phyloP scores from a whole-genome alignment of 2,797 vertebrate genomes.

The Falco columbarius region DNA sequence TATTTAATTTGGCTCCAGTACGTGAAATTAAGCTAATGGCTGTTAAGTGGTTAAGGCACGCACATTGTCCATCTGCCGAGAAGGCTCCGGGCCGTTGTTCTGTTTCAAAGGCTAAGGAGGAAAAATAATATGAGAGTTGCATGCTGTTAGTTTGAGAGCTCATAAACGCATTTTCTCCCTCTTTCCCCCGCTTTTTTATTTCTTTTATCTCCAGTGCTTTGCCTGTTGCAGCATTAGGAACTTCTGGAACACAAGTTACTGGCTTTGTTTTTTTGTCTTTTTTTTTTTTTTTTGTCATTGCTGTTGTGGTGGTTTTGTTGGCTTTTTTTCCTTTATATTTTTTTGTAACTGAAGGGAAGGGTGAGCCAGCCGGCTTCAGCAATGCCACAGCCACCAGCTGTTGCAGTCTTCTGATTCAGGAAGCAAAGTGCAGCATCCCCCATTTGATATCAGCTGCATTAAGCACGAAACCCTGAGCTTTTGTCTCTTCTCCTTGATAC shows the following conservation, averaged over 20 bases:
- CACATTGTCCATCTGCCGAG: conserved; percentile 81
- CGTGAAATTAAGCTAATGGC: conserved; percentile 82
- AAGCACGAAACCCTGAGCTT: neutral
- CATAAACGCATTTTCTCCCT: conserved; percentile 67
- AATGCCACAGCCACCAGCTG: conserved; percentile 51
- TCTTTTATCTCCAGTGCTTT: conserved; percentile 61
- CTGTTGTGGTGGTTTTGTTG: neutral
- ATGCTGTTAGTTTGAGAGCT: conserved; percentile 72
- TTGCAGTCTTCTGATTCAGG: neutral
- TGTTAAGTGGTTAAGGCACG: conserved; percentile 81
- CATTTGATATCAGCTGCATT: neutral
- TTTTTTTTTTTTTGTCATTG: neutral
- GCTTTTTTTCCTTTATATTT: neutral
- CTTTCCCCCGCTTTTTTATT: conserved; percentile 64
- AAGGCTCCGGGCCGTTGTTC: conserved; percentile 80
- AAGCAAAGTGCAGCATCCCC: neutral
- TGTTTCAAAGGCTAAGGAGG: conserved; percentile 77
- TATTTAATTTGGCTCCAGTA: conserved; percentile 83
- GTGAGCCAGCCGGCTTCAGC: conserved; percentile 13
- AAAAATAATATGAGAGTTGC: conserved; percentile 73
- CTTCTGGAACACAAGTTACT: conserved; percentile 51
- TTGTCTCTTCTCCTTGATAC: neutral
- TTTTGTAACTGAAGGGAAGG: neutral
- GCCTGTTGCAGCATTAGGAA: conserved; percentile 65
- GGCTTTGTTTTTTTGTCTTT: neutral